Evolutionary conservation across 2,797 vertebrate species (phyloP), one percentile per base, ranked within the genome.

Genomic region (Catostomus latipinnis): DNA sequence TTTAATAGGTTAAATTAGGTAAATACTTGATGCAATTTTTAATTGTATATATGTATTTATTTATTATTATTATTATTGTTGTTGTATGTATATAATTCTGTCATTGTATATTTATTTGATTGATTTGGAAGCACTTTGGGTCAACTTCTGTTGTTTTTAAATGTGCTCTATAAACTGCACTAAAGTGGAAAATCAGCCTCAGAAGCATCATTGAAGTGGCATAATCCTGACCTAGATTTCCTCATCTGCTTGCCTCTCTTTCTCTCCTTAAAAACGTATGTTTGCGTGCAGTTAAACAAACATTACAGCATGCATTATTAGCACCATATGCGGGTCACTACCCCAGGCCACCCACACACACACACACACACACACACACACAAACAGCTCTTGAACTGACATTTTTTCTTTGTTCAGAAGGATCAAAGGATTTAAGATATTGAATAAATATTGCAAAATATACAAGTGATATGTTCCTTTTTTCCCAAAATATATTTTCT

Each of bases 231-330:
- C 83, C 86, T 72, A 85, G 62, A 82, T 85, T 83, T 34, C 49
- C 68, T 66, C 56, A 53, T 65, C 12, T 75, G 63, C 63, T n/a
- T 14, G 6, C 45, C 60, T n/a, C 14, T 43, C 45, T 34, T 56
- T 2, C 78, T 86, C 88, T 79, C 82, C 16, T 78, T 78, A 71
- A 80, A 73, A 48, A 71, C 46, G 68, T 57, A 80, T 83, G 82
- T 87, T 75, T 53, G 62, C 46, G 22, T 75, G 66, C 68, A 34
- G 34, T 34, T 34, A 34, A 34, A 34, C 34, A 81, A 78, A 76
- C 78, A 79, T 86, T 83, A 85, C 78, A 83, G 16, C 81, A 80
- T 74, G 76, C 63, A 50, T 86, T 70, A 84, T 84, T 83, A 79
- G 68, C 81, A 76, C 68, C 85, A 86, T 61, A 83, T 86, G 83